Evolutionary conservation across 2,888 invertebrate species (phyloP), one percentile per base, ranked within the genome.

Genomic region (Lithophane leautieri): DNA sequence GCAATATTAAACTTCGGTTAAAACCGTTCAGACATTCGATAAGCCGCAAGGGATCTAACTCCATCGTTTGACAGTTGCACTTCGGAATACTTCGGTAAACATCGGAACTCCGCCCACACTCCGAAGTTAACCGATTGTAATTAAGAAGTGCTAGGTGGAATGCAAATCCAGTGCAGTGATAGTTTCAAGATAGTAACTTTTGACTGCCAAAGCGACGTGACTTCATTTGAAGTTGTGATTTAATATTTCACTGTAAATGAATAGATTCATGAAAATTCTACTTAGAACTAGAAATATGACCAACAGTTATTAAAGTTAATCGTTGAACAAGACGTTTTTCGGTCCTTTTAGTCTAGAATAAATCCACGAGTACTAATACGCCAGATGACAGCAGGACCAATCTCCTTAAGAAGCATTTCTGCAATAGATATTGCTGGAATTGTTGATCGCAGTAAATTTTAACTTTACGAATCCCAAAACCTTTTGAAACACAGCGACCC

Each of bases 81-180:
- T 67, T 80, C 69, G 69, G 65, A 65, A 28, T 42, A 58, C 47
- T 60, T 82, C 80, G 73, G 40, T 9, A 65, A 50, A 65, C 71
- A 61, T 79, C 69, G 76, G 71, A 75, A 67, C 78, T 79, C 72
- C 58, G 50, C 69, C 52, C 22, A 89, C 58, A 50, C 7, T 60
- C 50, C 68, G 70, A 91, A 93, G 90, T 92, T 92, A 79, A 74
- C 74, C 78, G 76, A 83, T 89, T 86, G 88, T 92, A 93, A 93
- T 93, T 93, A 93, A 88, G 90, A 90, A 90, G 85, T 84, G 83
- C 83, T 82, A 85, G 66, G 76, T 81, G 76, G 87, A 90, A 94
- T 92, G 91, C 90, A 91, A 92, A 93, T 79, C 71, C 66, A n/a
- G 71, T 73, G 76, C 74, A 62, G 74, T 62, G 71, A 79, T 73